A percentile compares a stretch with the other conserved stretches of the same genome.
Evolutionary conservation across 2,888 invertebrate genomes (phyloP).

Genomic region (Heteromyza rotundicornis): DNA sequence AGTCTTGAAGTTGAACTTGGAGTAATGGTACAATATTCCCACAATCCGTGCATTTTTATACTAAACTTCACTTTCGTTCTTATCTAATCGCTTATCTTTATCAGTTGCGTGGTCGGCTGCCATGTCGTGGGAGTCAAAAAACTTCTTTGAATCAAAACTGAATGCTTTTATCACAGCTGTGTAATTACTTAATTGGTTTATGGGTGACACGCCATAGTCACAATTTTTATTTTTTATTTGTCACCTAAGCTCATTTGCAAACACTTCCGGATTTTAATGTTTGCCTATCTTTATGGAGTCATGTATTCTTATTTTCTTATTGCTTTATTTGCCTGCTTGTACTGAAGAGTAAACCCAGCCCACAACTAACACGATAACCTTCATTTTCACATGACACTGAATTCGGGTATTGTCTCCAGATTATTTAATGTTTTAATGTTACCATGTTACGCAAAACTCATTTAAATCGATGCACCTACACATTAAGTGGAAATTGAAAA

Average conservation of each 20-base stretch:
- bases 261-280: neutral
- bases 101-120: neutral
- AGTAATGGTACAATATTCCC: neutral
- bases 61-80: neutral
- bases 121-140: neutral
- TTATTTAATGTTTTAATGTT: no score
- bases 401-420: neutral
- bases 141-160: neutral
- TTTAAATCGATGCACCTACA: no score
- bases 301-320: neutral
- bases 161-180: no score
- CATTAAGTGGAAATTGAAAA: no score
- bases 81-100: neutral
- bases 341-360: neutral
- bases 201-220: neutral
- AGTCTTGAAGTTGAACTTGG: neutral
- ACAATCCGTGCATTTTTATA: neutral
- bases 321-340: no score
- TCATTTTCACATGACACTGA: neutral
- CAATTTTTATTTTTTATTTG: no score
- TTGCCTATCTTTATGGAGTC: neutral
- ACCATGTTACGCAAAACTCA: no score
- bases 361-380: neutral
- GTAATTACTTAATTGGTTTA: neutral
- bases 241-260: neutral